A percentile compares a stretch with the other conserved stretches of the same genome.
Evolutionary conservation across 2,797 vertebrate species (phyloP).

Genomic region (Trematomus bernacchii): DNA sequence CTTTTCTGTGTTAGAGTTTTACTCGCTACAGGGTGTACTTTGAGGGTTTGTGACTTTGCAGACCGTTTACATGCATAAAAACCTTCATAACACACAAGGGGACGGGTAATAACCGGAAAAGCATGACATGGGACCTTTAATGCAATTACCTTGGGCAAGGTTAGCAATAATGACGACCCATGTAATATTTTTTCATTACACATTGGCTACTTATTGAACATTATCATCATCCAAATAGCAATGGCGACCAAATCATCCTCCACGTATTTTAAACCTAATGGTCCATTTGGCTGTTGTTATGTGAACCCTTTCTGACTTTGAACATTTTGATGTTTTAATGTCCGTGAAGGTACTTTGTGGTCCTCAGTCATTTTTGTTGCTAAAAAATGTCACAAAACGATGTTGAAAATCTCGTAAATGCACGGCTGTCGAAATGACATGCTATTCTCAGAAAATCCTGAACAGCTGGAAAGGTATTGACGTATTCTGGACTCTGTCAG

Average conservation of each 20-base stretch:
- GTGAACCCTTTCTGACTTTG: constrained; percentile 39
- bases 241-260: constrained; percentile 38
- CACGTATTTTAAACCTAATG: constrained; percentile 33
- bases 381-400: constrained; percentile 17
- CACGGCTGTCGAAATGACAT: neutral
- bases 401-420: constrained; percentile 1
- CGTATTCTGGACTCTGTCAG: constrained; percentile 8
- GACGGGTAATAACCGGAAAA: too few relatives aligned
- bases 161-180: constrained; percentile 52
- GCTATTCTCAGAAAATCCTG: constrained; percentile 3
- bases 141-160: constrained; percentile 56
- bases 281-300: constrained; percentile 22
- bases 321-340: constrained; percentile 16
- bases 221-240: constrained; percentile 56
- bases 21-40: too few relatives aligned
- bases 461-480: constrained; percentile 12
- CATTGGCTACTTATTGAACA: constrained; percentile 41
- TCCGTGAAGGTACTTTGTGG: neutral
- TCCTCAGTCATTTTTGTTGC: constrained; percentile 10
- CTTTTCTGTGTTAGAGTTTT: too few relatives aligned
- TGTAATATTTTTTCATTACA: constrained; percentile 46
- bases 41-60: too few relatives aligned
- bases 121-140: constrained; percentile 23
- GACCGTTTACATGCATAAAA: too few relatives aligned
- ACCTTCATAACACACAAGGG: too few relatives aligned